Evolutionary conservation across 2,797 vertebrate genomes (phyloP), one percentile per base, ranked within the genome.

Genomic region (Lerista edwardsae): DNA sequence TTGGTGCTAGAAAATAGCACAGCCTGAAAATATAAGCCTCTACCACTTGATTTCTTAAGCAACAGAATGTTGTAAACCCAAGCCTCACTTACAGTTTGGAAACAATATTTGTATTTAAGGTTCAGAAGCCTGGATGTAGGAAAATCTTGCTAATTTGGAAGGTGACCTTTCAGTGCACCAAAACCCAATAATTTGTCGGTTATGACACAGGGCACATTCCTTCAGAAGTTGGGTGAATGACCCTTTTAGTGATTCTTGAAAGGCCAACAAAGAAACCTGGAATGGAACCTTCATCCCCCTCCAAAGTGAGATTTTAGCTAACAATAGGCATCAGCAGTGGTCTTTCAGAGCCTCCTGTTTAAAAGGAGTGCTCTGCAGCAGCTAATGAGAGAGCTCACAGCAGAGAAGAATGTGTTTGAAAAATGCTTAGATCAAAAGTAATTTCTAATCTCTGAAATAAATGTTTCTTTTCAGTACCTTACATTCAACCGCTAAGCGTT

Each of bases 61-160:
- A 96, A 94, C 92, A 93, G 91, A 92, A 90, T 89, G 93, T 95
- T 95, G 93, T 92, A 94, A 96, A 94, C 94, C 93, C 93, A 96
- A 96, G 95, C 94, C 93, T 96, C 94, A 96, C 95, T 96, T 96
- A 95, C 95, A 96, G 95, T 96, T 96, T 94, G 96, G 94, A 97
- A 97, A 96, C 95, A 96, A 96, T 96, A 96, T 97, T 97, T 97
- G 96, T 95, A 96, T 96, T 96, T 96, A 96, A 96, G 95, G 94
- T 96, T 97, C 94, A 96, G 95, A 97, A 95, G 94, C 91, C 96
- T 97, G 96, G 96, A 97, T 97, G 95, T 96, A 94, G 95, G 94
- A 96, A 96, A 97, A 97, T 96, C 94, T 94, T 96, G 94, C 95
- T 97, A 96, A 97, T 97, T 97, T 97, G 95, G 92, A 96, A 95